Evolutionary conservation across 2,888 invertebrate species (phyloP), one percentile per base, ranked within the genome.

Genomic region (Phyto melanocephala): DNA sequence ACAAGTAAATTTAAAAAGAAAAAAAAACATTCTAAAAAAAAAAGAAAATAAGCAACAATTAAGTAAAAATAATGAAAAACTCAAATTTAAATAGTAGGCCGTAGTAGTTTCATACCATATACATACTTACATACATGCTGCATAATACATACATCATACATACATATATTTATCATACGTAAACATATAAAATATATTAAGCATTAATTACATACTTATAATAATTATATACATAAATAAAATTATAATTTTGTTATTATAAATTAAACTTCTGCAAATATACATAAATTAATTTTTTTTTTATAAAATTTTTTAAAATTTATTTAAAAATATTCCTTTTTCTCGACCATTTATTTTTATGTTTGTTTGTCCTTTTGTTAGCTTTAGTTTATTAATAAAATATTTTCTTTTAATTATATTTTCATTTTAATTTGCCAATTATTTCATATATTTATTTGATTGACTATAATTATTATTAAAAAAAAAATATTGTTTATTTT

Each of bases 41-140:
- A 62, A 24, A 6, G 28, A 33, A 50, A 50, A 50, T 22, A 74
- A 62, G 13, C 6, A 40, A n/a, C n/a, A n/a, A n/a, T n/a, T n/a
- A n/a, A n/a, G 13, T 8, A 54, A 54, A 56, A 70, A 28, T 6
- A 28, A 28, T 28, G 3, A 11, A 63, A 79, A 82, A 54, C 74
- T 82, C 78, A 74, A 28, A 78, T 75, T 82, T 78, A 78, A 79
- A 82, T 54, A 65, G 65, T 79, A 79, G 79, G 47, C n/a, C 42
- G 54, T 79, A 71, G 78, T 45, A 79, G 42, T 79, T 76, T 79
- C 75, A 76, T 82, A 62, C 56, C 33, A 52, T 74, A 65, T 62
- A 71, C 40, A 74, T 74, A 63, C 50, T 13, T 28, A 47, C 28
- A 50, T 47, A 62, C 42, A 70, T 70, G 24, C 72, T n/a, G n/a